These are phyloP conservation scores for Apeltes quadracus DNA, from an alignment of 2,113 vertebrate genomes.

Conservation along the genomic window DNA sequence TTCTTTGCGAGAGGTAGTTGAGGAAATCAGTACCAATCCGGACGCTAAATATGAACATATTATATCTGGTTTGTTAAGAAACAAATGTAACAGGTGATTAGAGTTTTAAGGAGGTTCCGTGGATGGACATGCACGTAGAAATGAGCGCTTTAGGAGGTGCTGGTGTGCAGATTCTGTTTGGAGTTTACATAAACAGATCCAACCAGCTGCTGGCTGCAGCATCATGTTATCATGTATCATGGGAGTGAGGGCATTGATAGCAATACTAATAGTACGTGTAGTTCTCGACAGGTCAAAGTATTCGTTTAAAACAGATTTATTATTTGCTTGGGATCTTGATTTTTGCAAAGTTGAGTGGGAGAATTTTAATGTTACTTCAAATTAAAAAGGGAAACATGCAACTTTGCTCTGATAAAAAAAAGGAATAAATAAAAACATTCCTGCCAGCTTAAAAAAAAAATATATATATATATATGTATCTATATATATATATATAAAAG, in stretches of 20 bases:
- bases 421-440: not conserved
- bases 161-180: not conserved
- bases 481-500: too few species aligned
- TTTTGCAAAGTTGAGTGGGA: not conserved
- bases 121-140: not conserved
- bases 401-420: not conserved
- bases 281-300: not conserved
- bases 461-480: too few species aligned
- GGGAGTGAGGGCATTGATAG: not conserved
- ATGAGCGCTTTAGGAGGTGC: not conserved
- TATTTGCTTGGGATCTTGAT: not conserved
- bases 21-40: not conserved
- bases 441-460: not conserved
- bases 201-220: not conserved
- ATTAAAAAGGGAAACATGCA: constrained; percentile 1
- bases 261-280: not conserved
- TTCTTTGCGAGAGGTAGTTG: not conserved
- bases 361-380: constrained; percentile 2
- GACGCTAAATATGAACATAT: not conserved
- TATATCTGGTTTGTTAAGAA: not conserved
- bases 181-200: not conserved
- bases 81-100: not conserved
- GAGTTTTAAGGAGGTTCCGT: not conserved
- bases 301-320: constrained; percentile 14
- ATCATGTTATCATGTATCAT: too few species aligned